Percentiles rank a stretch among this genome's conserved stretches.
Evolutionary conservation across 2,113 vertebrate genomes (phyloP).

Genomic region (Gavia stellata): DNA sequence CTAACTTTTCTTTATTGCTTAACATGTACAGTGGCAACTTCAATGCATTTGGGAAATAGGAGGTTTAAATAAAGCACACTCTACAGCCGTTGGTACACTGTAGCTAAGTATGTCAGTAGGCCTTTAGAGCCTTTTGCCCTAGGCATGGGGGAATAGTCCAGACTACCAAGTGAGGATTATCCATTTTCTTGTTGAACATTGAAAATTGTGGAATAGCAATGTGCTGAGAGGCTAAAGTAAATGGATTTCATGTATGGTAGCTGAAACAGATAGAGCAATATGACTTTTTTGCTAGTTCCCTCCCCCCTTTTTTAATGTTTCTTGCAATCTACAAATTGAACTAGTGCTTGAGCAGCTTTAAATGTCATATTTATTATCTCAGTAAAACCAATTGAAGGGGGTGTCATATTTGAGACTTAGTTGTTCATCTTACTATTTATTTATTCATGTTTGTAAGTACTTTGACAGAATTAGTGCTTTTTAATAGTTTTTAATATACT

Average conservation of each 20-base stretch:
- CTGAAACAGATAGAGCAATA: conserved; percentile 63
- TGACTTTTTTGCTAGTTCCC: conserved; percentile 58
- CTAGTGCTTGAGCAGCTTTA: conserved; percentile 67
- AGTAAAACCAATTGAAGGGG: conserved; percentile 43
- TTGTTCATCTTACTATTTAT: conserved; percentile 66
- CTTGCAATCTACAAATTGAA: conserved; percentile 48
- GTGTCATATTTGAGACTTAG: conserved; percentile 48
- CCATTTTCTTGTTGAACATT: conserved; percentile 43
- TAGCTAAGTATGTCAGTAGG: conserved; percentile 48
- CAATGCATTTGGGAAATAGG: conserved; percentile 67
- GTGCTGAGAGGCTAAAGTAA: conserved; percentile 43
- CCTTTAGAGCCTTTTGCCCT: conserved; percentile 52
- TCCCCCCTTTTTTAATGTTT: conserved; percentile 44
- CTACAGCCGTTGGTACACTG: conserved; percentile 62
- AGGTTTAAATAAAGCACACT: conserved; percentile 70
- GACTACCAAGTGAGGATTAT: conserved; percentile 37
- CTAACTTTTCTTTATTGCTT: conserved; percentile 72
- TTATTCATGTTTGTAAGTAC: conserved; percentile 64
- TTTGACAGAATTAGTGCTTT: conserved; percentile 66
- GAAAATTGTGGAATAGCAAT: conserved; percentile 46
- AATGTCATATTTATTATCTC: conserved; percentile 58
- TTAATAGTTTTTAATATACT: conserved; percentile 74
- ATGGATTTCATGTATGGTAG: conserved; percentile 55
- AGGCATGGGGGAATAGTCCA: conserved; percentile 46
- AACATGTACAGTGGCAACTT: conserved; percentile 77